Percentiles rank a stretch among this genome's conserved stretches.
phyloP scores from a whole-genome alignment of 2,113 vertebrate species.

The Cephalopholis sonnerati region DNA sequence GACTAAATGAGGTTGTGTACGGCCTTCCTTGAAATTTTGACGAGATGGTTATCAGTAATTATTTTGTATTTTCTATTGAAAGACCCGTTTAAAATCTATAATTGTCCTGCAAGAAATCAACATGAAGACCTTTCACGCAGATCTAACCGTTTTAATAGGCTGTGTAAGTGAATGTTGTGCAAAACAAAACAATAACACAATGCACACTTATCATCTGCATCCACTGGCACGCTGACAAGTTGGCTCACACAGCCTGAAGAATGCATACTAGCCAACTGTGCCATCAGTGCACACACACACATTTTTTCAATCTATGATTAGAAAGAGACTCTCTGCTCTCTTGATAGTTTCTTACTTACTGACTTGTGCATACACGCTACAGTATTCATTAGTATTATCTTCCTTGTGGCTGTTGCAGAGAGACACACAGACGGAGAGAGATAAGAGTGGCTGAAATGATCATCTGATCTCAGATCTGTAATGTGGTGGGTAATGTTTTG shows the following conservation, averaged over 20 bases:
- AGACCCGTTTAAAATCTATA: background rate
- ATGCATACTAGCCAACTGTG: background rate
- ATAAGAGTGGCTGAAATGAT: slow-evolving; percentile 19
- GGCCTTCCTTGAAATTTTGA: background rate
- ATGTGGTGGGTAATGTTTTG: slow-evolving; percentile 3
- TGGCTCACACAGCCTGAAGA: background rate
- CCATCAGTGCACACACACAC: background rate
- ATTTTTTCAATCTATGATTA: background rate
- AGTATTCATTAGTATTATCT: background rate
- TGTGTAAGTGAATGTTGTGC: background rate
- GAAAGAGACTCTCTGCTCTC: background rate
- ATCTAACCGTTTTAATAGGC: background rate
- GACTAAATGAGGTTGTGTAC: background rate
- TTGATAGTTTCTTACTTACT: background rate
- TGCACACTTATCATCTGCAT: background rate
- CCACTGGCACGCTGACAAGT: background rate
- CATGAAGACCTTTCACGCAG: background rate
- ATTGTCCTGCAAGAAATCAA: background rate
- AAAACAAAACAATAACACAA: slow-evolving; percentile 2
- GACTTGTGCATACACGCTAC: slow-evolving; percentile 14
- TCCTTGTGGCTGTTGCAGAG: background rate
- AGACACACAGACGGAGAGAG: background rate
- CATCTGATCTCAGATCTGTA: slow-evolving; percentile 40
- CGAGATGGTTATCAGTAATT: background rate
- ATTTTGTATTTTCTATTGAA: background rate